phyloP scores from a whole-genome alignment of 2,797 vertebrate genomes.

The Somateria mollissima region DNA sequence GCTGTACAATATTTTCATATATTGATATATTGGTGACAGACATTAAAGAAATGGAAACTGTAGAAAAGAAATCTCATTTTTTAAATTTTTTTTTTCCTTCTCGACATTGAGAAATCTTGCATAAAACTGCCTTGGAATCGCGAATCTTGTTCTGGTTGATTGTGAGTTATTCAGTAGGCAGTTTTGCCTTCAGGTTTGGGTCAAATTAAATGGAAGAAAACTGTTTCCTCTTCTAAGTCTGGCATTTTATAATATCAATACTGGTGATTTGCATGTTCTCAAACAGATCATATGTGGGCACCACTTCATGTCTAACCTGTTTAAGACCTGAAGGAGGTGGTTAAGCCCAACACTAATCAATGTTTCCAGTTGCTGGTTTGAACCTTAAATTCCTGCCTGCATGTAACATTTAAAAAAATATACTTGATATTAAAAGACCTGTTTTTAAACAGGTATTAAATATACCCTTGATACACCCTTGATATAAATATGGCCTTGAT shows the following conservation, averaged over 20 bases:
- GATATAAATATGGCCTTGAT: too few relatives aligned
- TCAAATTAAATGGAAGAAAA: neutral
- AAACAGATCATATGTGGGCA: neutral
- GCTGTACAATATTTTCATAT: neutral
- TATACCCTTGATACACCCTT: too few relatives aligned
- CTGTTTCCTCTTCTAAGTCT: neutral
- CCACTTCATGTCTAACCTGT: neutral
- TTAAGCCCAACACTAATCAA: neutral
- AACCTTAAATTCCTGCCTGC: neutral
- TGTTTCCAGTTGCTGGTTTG: neutral
- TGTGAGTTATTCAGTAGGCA: neutral
- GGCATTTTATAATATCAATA: neutral
- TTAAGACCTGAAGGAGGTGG: neutral
- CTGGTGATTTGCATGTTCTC: neutral
- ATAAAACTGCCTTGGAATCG: neutral
- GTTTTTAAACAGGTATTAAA: too few relatives aligned
- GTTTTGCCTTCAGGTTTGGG: neutral
- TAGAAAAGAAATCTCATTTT: neutral
- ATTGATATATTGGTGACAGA: neutral
- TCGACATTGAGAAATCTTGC: neutral
- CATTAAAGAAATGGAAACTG: neutral
- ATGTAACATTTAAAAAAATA: neutral
- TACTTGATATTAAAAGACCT: too few relatives aligned
- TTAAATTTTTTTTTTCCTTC: neutral
- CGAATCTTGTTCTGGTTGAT: neutral